Conservation (phyloP, 92 coral and sea anemone genomes). For the Palythoa caribaeorum region DNA sequence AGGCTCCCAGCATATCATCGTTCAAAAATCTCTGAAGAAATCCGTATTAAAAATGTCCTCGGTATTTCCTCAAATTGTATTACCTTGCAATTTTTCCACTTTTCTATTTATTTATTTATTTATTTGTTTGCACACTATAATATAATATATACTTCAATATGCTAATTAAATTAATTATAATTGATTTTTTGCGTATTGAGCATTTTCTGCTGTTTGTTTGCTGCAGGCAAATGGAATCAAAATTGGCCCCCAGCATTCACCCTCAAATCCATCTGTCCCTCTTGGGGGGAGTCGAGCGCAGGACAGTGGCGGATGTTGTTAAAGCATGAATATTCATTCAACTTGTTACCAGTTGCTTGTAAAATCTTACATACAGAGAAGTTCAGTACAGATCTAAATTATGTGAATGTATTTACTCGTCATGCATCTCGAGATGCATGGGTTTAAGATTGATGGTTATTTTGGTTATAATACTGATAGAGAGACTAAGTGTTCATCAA, state of each 20-base stretch:
- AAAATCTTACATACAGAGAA: slow-evolving; percentile 37
- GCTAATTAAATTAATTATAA: background rate
- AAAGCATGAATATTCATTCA: slow-evolving; percentile 18
- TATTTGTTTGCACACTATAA: too few species aligned
- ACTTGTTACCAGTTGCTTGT: slow-evolving; percentile 12
- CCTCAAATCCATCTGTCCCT: slow-evolving; percentile 95
- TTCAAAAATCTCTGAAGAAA: too few species aligned
- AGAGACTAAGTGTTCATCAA: background rate
- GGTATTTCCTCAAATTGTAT: too few species aligned
- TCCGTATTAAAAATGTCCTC: too few species aligned
- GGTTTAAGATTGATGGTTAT: slow-evolving; percentile 29
- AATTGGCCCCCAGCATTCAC: slow-evolving; percentile 99
- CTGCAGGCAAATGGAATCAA: slow-evolving; percentile 98
- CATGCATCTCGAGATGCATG: slow-evolving; percentile 22
- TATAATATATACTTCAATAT: too few species aligned
- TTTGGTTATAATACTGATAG: slow-evolving; percentile 20
- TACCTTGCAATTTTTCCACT: too few species aligned
- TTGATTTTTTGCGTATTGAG: background rate
- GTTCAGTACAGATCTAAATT: slow-evolving; percentile 32
- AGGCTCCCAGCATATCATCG: too few species aligned
- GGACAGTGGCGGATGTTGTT: slow-evolving; percentile 98
- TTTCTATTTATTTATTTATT: too few species aligned
- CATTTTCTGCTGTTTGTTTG: background rate
- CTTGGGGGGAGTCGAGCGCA: slow-evolving; percentile 96
- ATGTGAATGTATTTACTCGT: slow-evolving; percentile 39